Percentiles rank a stretch among this genome's conserved stretches.
These are phyloP conservation scores for Tokudaia tokunoshimensis DNA, from an alignment of 2,797 vertebrate genomes.

Conservation along the genomic window DNA sequence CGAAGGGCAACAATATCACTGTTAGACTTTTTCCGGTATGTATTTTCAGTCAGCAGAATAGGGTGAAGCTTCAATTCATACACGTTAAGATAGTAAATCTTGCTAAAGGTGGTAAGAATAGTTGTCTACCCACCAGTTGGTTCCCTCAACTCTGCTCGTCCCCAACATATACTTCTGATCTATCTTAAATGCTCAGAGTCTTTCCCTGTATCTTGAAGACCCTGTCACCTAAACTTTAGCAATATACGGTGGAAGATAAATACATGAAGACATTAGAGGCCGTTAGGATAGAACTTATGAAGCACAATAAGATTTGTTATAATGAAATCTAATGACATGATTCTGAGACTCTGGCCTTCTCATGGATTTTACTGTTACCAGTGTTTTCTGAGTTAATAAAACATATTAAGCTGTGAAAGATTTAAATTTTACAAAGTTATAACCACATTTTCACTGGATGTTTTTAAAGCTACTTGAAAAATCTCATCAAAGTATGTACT, in stretches of 20 bases:
- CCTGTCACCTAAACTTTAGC: background rate
- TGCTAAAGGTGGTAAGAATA: background rate
- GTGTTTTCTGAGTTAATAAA: slow-evolving; percentile 12
- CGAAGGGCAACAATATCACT: slow-evolving; percentile 6
- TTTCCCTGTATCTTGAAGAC: background rate
- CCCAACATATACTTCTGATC: background rate
- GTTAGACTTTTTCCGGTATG: background rate
- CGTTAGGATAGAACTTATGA: background rate
- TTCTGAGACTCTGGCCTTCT: background rate
- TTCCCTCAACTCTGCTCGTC: background rate
- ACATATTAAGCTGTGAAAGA: slow-evolving; percentile 11
- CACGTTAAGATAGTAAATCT: background rate
- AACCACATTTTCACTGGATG: background rate
- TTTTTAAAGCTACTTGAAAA: slow-evolving; percentile 11
- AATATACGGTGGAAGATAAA: background rate
- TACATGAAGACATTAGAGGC: background rate
- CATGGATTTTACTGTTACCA: background rate
- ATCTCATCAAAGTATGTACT: slow-evolving; percentile 17
- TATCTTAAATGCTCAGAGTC: background rate
- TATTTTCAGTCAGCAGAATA: slow-evolving; percentile 11
- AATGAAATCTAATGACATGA: slow-evolving; percentile 6
- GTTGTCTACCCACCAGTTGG: background rate
- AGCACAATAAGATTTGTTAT: background rate
- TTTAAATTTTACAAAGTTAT: slow-evolving; percentile 44
- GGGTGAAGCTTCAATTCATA: background rate